Evolutionary conservation across 2,113 vertebrate genomes (phyloP).

Genomic region (Pachypanchax playfairii): DNA sequence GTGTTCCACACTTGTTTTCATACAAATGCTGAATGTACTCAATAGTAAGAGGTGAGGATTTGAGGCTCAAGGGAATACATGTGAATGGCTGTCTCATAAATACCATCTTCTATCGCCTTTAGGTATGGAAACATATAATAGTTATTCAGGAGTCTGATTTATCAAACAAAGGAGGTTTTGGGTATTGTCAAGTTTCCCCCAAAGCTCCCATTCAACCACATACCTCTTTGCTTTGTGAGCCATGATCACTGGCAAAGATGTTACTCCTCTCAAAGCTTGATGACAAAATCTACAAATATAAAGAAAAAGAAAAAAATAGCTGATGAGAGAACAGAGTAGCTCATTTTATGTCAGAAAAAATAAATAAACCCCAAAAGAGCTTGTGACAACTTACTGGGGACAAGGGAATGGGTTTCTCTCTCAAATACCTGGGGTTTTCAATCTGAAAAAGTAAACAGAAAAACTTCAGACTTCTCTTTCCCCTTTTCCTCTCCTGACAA

Average conservation of each 20-base stretch:
- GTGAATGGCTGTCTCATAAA: slow-evolving; percentile 20
- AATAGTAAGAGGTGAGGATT: slow-evolving; percentile 9
- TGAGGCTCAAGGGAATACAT: slow-evolving; percentile 17
- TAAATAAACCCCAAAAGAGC: slow-evolving; percentile 12
- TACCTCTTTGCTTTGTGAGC: slow-evolving; percentile 73
- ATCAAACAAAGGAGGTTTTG: slow-evolving; percentile 7
- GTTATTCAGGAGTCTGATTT: slow-evolving; percentile 11
- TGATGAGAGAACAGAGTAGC: slow-evolving; percentile 8
- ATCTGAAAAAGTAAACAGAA: slow-evolving; percentile 83
- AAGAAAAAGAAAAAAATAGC: slow-evolving; percentile 11
- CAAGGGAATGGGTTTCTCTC: slow-evolving; percentile 83
- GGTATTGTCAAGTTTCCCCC: not conserved
- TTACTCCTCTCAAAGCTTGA: slow-evolving; percentile 74
- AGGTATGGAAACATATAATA: slow-evolving; percentile 1
- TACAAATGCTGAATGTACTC: slow-evolving; percentile 6
- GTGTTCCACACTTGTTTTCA: slow-evolving; percentile 28
- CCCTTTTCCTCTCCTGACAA: slow-evolving; percentile 46
- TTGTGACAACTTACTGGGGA: slow-evolving; percentile 83
- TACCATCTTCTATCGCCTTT: slow-evolving; percentile 17
- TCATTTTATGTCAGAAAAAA: slow-evolving; percentile 28
- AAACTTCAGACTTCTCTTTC: slow-evolving; percentile 41
- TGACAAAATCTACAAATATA: slow-evolving; percentile 70
- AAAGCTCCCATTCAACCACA: slow-evolving; percentile 11
- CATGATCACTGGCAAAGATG: slow-evolving; percentile 69
- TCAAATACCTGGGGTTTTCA: slow-evolving; percentile 92